Evolutionary conservation across 2,888 invertebrate genomes (phyloP).

Genomic region (Caenorhabditis uteleia): DNA sequence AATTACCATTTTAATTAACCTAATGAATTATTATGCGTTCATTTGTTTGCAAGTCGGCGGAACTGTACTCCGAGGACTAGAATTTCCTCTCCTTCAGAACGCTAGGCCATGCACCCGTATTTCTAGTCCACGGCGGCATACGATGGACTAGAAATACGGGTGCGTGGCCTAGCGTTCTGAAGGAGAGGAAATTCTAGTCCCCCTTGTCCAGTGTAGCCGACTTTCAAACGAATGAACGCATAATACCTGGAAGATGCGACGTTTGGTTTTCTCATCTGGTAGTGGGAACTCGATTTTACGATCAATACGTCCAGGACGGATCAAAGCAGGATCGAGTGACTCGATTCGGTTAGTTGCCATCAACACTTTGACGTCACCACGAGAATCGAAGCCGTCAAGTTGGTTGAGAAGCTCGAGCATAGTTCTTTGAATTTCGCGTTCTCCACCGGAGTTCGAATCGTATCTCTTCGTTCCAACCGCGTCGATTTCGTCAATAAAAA

Average conservation of each 20-base stretch:
- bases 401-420: constrained; percentile 99
- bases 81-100: no score
- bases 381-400: constrained; percentile 94
- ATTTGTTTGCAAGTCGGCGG: no score
- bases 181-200: no score
- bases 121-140: no score
- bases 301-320: constrained; percentile 97
- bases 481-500: constrained; percentile 98
- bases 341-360: constrained; percentile 99
- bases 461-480: constrained; percentile 96
- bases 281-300: constrained; percentile 98
- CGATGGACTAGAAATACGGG: no score
- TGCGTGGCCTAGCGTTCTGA: no score
- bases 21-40: no score
- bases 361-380: constrained; percentile 94
- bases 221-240: no score
- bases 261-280: constrained; percentile 97
- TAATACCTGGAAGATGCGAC: constrained; percentile 74
- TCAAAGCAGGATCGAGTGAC: constrained; percentile 95
- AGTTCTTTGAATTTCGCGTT: constrained; percentile 97
- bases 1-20: background rate
- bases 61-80: no score
- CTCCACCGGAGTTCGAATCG: constrained; percentile 98
- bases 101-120: no score
- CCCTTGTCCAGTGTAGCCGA: no score